Evolutionary conservation across 2,888 invertebrate species (phyloP), one percentile per base, ranked within the genome.

Genomic region (Drosophila buzzatii): DNA sequence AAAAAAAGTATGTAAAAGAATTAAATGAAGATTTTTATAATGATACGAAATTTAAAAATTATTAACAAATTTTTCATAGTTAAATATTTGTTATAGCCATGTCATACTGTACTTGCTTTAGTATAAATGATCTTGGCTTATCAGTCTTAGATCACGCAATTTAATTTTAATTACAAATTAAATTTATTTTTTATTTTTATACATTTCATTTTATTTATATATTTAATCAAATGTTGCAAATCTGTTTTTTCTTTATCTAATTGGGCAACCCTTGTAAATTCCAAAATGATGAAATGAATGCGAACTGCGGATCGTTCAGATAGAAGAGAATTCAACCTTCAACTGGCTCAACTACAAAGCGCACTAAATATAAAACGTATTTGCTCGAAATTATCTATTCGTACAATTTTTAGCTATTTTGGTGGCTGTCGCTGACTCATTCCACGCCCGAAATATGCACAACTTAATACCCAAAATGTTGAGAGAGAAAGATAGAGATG

Each of bases 321-420:
- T 61, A 39, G 60, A 56, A 70, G 33, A 69, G 64, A 51, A 62
- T 52, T 66, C 70, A 86, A 64, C 80, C 82, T 88, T 82, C 88
- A 52, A 60, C 51, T 51, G 56, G 63, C 57, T 61, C 67, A 78
- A 73, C 79, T 71, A 70, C 60, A 76, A 72, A 70, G 76, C 63
- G 53, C 53, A 65, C 66, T 75, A 80, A 69, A 82, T 88, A 56
- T 58, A 70, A 76, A 70, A 51, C 51, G 45, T 55, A 65, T 53
- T 69, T 76, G 73, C 76, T 68, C 52, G 27, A 73, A 82, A 84
- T 68, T 63, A 77, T 78, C 73, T 68, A 73, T 70, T 65, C 52
- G 65, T 58, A 79, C 64, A 76, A 63, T 75, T 80, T 75, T 80
- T 71, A 52, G 85, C 69, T 76, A 80, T 82, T 76, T 78, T 47